Evolutionary conservation across 2,888 invertebrate genomes (phyloP).

Genomic region (Euphydryas editha): DNA sequence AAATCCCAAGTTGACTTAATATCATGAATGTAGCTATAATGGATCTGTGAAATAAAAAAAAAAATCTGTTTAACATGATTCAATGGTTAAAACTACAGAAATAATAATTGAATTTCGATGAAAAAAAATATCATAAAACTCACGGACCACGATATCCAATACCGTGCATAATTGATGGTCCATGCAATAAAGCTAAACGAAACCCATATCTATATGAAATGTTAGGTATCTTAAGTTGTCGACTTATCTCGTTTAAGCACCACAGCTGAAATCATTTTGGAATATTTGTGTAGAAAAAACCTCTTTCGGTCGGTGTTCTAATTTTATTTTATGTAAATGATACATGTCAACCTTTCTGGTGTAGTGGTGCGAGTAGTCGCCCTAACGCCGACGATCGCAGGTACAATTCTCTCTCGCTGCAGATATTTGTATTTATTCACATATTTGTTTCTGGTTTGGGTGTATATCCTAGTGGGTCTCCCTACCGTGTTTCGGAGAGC

Average conservation of each 20-base stretch:
- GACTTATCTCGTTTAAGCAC: conserved; percentile 59
- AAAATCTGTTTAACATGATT: not conserved
- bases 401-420: no score
- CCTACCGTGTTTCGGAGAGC: no score
- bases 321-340: no score
- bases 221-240: conserved; percentile 56
- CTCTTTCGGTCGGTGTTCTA: no score
- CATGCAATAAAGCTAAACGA: conserved; percentile 60
- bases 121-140: conserved; percentile 17
- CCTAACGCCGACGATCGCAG: no score
- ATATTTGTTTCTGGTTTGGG: no score
- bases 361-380: no score
- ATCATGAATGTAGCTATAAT: conserved; percentile 62
- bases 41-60: conserved; percentile 46
- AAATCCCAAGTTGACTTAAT: conserved; percentile 64
- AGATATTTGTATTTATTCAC: no score
- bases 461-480: no score
- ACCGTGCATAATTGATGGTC: conserved; percentile 50
- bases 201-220: conserved; percentile 68
- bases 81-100: no score
- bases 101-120: not conserved
- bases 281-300: not conserved
- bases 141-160: conserved; percentile 59
- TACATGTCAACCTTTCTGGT: no score
- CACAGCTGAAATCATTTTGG: conserved; percentile 52